Evolutionary conservation across 35 echinoderm and acorn worm genomes (phyloP).

Genomic region (Apostichopus parvimensis): DNA sequence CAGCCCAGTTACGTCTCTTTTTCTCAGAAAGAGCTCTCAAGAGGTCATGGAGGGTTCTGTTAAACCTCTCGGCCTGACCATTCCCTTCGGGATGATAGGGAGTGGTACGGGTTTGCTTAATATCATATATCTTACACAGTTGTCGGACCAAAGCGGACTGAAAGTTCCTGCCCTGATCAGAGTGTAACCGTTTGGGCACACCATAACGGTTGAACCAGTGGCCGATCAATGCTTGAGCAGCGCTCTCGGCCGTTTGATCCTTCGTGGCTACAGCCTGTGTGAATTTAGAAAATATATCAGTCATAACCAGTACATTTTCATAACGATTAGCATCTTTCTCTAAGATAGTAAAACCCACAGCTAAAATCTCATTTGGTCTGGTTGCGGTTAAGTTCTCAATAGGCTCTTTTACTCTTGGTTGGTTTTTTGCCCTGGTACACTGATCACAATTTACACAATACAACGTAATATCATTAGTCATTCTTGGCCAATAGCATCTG

Average conservation of each 20-base stretch:
- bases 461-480: too few species aligned
- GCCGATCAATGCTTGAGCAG: neutral
- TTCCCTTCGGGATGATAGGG: constrained; percentile 73
- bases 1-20: constrained; percentile 51
- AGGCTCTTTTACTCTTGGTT: too few species aligned
- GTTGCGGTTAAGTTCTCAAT: neutral
- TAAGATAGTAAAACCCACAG: constrained; percentile 52
- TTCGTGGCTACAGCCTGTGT: constrained; percentile 68
- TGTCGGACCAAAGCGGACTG: neutral
- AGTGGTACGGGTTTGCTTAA: constrained; percentile 33
- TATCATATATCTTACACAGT: constrained; percentile 50
- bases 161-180: constrained; percentile 52
- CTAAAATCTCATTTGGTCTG: constrained; percentile 66
- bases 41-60: constrained; percentile 61
- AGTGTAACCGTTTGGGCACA: neutral
- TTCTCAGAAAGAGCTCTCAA: constrained; percentile 16
- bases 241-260: constrained; percentile 48
- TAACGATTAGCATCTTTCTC: neutral
- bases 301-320: constrained; percentile 52
- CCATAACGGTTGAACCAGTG: neutral
- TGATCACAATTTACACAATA: too few species aligned
- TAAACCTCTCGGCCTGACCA: constrained; percentile 60
- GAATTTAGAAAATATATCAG: constrained; percentile 75
- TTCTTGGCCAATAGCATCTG: constrained; percentile 60
- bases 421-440: neutral